Percentiles rank a stretch among this genome's conserved stretches.
These are phyloP conservation scores for Prosopocoilus inquinatus DNA, from an alignment of 2,888 invertebrate genomes.

Conservation along the genomic window DNA sequence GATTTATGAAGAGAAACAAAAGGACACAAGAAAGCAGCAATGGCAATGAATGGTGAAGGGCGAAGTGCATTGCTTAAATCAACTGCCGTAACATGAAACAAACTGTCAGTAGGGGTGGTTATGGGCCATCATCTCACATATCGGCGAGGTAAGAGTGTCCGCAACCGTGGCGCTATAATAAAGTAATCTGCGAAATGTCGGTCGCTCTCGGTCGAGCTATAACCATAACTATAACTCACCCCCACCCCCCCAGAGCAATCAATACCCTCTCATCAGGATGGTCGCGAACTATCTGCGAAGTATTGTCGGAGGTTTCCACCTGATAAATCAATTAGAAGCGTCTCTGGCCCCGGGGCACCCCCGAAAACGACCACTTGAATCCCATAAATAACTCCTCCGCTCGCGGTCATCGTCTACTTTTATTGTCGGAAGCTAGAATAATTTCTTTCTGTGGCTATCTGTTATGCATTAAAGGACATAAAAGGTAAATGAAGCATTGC, in stretches of 20 bases:
- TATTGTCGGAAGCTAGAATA: slow-evolving; percentile 35
- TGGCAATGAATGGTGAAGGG: slow-evolving; percentile 42
- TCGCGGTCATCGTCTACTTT: slow-evolving; percentile 38
- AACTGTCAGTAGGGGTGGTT: slow-evolving; percentile 48
- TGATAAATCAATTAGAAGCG: slow-evolving; percentile 48
- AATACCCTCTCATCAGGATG: slow-evolving; percentile 36
- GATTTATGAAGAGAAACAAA: slow-evolving; percentile 30
- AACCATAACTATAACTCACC: slow-evolving; percentile 52
- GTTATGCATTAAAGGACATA: slow-evolving; percentile 40
- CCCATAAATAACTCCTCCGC: slow-evolving; percentile 37
- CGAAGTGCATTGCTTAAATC: slow-evolving; percentile 47
- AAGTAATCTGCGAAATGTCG: slow-evolving; percentile 50
- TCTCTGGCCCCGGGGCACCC: slow-evolving; percentile 19
- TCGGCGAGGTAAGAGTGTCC: slow-evolving; percentile 48
- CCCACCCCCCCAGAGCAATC: slow-evolving; percentile 32
- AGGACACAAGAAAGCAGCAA: slow-evolving; percentile 29
- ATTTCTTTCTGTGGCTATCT: slow-evolving; percentile 27
- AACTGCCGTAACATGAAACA: slow-evolving; percentile 48
- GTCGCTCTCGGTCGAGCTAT: slow-evolving; percentile 44
- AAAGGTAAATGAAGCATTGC: slow-evolving; percentile 49
- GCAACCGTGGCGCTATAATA: slow-evolving; percentile 47
- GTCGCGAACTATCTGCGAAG: slow-evolving; percentile 39
- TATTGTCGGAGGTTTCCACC: slow-evolving; percentile 45
- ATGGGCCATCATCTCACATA: slow-evolving; percentile 49
- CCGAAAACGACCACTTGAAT: slow-evolving; percentile 31